These are phyloP conservation scores for Drosophila virilis DNA, from an alignment of 1,140 invertebrate genomes.

Conservation along the genomic window DNA sequence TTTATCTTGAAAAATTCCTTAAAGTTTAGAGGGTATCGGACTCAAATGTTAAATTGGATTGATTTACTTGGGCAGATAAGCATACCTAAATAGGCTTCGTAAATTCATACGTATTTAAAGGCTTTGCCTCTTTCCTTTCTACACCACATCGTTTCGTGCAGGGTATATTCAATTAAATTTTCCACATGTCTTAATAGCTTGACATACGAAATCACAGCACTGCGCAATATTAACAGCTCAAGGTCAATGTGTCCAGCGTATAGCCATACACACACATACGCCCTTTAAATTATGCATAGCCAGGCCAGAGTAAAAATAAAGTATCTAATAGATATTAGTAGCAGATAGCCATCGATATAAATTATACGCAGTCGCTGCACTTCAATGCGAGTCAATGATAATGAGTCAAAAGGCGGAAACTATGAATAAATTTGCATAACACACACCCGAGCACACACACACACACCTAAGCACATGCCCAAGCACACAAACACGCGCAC, in stretches of 20 bases:
- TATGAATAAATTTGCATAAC: conserved; percentile 68
- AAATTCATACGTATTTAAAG: too few species aligned
- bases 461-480: not conserved
- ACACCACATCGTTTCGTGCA: too few species aligned
- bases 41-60: too few species aligned
- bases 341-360: conserved; percentile 5
- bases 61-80: too few species aligned
- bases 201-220: not conserved
- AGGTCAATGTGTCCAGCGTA: not conserved
- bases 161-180: not conserved
- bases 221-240: not conserved
- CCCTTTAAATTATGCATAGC: conserved; percentile 1
- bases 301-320: not conserved
- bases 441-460: conserved; percentile 7
- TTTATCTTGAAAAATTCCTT: too few species aligned
- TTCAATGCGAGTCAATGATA: conserved; percentile 54
- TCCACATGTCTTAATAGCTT: not conserved
- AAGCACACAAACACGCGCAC: conserved; percentile 4
- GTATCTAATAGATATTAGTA: conserved; percentile 28
- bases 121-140: too few species aligned
- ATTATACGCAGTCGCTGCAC: conserved; percentile 5
- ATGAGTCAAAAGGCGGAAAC: conserved; percentile 73
- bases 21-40: too few species aligned
- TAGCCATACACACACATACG: not conserved
- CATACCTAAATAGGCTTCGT: too few species aligned